A percentile compares a stretch with the other conserved stretches of the same genome.
These are phyloP conservation scores for Limanda limanda DNA, from an alignment of 2,113 vertebrate species.

Conservation along the genomic window DNA sequence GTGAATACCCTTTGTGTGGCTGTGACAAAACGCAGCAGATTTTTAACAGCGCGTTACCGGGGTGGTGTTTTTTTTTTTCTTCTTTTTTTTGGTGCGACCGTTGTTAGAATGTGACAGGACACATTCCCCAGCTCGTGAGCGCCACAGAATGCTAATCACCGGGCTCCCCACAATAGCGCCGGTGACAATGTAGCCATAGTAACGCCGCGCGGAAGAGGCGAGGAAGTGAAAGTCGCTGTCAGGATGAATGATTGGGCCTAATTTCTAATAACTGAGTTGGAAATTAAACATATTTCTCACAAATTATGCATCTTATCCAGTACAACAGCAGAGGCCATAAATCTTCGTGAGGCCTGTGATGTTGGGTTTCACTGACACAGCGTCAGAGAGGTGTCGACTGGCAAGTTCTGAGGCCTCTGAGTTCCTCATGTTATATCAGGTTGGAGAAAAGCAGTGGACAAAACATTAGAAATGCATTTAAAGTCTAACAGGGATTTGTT, in stretches of 20 bases:
- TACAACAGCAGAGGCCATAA: background rate
- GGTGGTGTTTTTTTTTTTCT: background rate
- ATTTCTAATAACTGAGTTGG: conserved; percentile 24
- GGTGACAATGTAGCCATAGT: conserved; percentile 52
- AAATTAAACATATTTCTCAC: conserved; percentile 11
- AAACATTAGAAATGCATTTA: background rate
- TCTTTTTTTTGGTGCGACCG: background rate
- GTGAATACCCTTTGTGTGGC: conserved; percentile 41
- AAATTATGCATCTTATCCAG: conserved; percentile 11
- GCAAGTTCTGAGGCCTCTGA: background rate
- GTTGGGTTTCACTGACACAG: background rate
- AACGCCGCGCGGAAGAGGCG: conserved; percentile 42
- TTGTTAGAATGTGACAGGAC: conserved; percentile 21
- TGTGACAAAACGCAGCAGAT: conserved; percentile 41
- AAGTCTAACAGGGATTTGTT: background rate
- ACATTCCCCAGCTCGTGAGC: conserved; percentile 17
- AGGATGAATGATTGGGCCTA: conserved; percentile 31
- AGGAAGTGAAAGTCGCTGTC: conserved; percentile 28
- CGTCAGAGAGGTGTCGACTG: background rate
- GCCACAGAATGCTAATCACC: conserved; percentile 45
- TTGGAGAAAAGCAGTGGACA: background rate
- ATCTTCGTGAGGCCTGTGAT: background rate
- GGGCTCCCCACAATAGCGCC: conserved; percentile 28
- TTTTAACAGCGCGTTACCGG: conserved; percentile 28
- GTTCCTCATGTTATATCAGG: background rate